Evolutionary conservation across 2,888 invertebrate species (phyloP).

Genomic region (Chydorus sphaericus): DNA sequence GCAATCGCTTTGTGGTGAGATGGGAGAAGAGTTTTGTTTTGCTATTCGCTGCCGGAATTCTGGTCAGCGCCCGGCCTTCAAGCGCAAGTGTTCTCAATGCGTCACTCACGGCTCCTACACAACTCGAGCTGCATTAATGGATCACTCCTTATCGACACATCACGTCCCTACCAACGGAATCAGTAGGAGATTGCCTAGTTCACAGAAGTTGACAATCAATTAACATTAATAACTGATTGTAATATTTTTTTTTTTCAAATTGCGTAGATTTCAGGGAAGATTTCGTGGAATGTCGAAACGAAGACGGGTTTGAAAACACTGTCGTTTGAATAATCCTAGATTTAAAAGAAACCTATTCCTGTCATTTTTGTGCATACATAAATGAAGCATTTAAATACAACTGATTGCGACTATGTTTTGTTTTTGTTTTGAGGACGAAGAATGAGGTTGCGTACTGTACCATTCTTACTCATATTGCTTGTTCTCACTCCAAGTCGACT

Average conservation of each 20-base stretch:
- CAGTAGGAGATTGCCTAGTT: neutral
- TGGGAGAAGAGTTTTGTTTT: constrained; percentile 48
- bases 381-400: no score
- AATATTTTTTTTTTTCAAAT: neutral
- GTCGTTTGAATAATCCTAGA: neutral
- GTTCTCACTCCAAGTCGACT: no score
- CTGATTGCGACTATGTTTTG: no score
- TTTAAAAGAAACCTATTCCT: no score
- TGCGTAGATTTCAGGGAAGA: neutral
- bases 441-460: no score
- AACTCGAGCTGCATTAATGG: no score
- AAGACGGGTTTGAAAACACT: neutral
- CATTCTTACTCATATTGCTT: no score
- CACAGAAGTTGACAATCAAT: neutral
- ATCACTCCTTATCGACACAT: neutral
- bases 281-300: neutral
- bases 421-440: no score
- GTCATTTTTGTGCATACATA: no score
- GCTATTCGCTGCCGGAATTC: constrained; percentile 44
- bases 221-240: neutral
- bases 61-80: constrained; percentile 59
- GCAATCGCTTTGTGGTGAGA: constrained; percentile 61
- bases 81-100: constrained; percentile 60
- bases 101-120: constrained; percentile 55
- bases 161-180: neutral